phyloP scores from a whole-genome alignment of 2,113 vertebrate genomes.

The Tetrao urogallus region DNA sequence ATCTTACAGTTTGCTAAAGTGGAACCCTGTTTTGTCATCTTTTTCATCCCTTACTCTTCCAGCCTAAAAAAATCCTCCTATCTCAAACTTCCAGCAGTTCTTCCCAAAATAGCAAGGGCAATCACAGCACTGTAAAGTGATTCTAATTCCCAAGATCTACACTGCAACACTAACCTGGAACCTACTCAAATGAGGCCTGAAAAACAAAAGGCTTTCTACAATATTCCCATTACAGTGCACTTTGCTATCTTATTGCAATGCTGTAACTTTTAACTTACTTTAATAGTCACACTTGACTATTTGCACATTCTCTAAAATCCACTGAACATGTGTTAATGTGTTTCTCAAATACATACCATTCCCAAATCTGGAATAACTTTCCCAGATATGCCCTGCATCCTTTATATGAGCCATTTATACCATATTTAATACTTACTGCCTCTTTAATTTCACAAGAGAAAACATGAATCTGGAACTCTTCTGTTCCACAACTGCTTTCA shows the following conservation, averaged over 20 bases:
- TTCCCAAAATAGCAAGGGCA: neutral
- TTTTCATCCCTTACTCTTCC: neutral
- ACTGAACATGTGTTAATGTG: neutral
- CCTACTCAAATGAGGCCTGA: neutral
- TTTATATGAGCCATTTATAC: neutral
- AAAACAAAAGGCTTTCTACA: neutral
- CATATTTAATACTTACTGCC: slow-evolving; percentile 85
- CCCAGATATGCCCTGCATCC: fast-evolving
- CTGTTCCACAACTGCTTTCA: slow-evolving; percentile 92
- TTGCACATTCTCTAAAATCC: neutral
- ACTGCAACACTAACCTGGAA: neutral
- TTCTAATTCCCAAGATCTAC: neutral
- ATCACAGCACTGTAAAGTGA: neutral
- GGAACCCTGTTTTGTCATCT: no score
- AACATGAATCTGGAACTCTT: slow-evolving; percentile 98
- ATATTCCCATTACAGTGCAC: neutral
- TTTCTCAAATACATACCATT: neutral
- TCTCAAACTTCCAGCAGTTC: neutral
- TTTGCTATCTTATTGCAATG: neutral
- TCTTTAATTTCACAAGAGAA: slow-evolving; percentile 98
- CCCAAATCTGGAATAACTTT: neutral
- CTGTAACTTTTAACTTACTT: neutral
- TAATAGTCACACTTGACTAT: neutral
- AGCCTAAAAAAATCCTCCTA: neutral
- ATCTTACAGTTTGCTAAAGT: neutral